Evolutionary conservation across 2,888 invertebrate species (phyloP), one percentile per base, ranked within the genome.

Genomic region (Autographa gamma): DNA sequence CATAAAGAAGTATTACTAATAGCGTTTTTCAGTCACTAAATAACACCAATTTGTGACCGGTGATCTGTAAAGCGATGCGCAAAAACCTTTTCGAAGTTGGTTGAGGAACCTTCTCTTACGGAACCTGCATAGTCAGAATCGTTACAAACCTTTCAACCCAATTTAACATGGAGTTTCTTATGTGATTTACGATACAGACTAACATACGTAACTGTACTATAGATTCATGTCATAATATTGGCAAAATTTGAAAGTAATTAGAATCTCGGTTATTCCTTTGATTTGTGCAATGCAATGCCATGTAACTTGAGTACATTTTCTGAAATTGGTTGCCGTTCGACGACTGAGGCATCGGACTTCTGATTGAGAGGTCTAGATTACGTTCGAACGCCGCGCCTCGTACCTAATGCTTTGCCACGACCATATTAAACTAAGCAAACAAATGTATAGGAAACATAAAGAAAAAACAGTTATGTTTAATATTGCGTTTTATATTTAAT

Each of bases 311-410:
- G 25, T 56, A 56, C 19, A 25, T 56, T 54, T 56, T 56, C 19
- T 56, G 25, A 25, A 56, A 25, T 56, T 14, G 25, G 54, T 56
- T 13, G 13, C 54, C 19, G 54, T 56, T 56, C 54, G 19, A 56
- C 54, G 19, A 56, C 54, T 56, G 54, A 56, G 11, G 54, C 25
- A 11, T 56, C 14, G 54, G 54, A 19, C 54, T 25, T 19, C 19
- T 56, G 54, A 56, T 56, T 56, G 54, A 56, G 54, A 56, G 54
- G 13, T 25, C 54, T 54, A 56, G 54, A 56, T 56, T 56, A 56
- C 54, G 54, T 56, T 56, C 54, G 54, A 56, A 25, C 54, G 19
- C 19, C 54, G 25, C 54, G 0, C 54, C 25, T 56, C 25, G 54
- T 56, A 13, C 25, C 13, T 25, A 56, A 25, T 25, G 54, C 54